Evolutionary conservation across 92 coral and sea anemone species (phyloP).

Genomic region (Palythoa grandiflora): DNA sequence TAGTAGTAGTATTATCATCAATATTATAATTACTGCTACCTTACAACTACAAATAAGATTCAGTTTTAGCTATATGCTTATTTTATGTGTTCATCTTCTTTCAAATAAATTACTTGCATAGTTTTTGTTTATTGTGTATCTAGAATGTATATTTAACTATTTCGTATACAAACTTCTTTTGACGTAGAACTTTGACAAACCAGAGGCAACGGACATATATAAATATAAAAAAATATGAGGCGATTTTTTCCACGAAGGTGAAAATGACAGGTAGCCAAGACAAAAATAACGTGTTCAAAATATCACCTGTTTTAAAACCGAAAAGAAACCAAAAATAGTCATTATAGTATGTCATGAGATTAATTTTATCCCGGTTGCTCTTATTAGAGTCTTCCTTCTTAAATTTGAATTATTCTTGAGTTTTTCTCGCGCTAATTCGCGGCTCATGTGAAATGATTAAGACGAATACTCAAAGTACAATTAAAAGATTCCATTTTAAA

Average conservation of each 20-base stretch:
- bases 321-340: background rate
- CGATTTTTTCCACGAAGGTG: background rate
- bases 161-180: too few relatives aligned
- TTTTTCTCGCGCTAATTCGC: conserved; percentile 33
- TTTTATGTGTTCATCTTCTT: too few relatives aligned
- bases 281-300: background rate
- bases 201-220: too few relatives aligned
- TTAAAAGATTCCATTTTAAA: conserved; percentile 32
- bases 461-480: background rate
- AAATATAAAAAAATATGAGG: background rate
- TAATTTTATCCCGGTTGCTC: background rate
- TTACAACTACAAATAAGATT: too few relatives aligned
- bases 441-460: conserved; percentile 40
- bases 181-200: too few relatives aligned
- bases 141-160: too few relatives aligned
- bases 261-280: background rate
- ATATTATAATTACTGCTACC: too few relatives aligned
- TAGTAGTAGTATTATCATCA: too few relatives aligned
- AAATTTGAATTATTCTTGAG: conserved; percentile 19
- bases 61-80: too few relatives aligned
- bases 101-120: too few relatives aligned
- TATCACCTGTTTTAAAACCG: conserved; percentile 13
- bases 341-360: background rate
- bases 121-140: too few relatives aligned
- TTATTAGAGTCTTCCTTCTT: conserved; percentile 41